Conservation (phyloP, 2,113 vertebrate genomes). For the Limanda limanda region DNA sequence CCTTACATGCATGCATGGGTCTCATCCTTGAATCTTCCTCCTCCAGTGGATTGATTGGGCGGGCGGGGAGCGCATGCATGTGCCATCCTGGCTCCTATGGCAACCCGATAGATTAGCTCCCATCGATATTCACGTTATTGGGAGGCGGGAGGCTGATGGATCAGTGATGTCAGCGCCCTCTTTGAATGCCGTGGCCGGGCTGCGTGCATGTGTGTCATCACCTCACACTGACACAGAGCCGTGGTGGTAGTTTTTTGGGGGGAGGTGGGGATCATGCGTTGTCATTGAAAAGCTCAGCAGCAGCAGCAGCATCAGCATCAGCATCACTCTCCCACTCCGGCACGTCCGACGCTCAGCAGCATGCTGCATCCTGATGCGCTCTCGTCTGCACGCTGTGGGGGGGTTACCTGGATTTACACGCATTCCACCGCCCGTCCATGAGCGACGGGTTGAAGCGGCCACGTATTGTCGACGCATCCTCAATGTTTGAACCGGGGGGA, state of each 20-base stretch:
- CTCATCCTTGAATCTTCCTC: slow-evolving; percentile 31
- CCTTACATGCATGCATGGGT: no score
- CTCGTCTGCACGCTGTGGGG: slow-evolving; percentile 60
- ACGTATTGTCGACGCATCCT: slow-evolving; percentile 63
- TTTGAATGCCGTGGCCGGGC: slow-evolving; percentile 50
- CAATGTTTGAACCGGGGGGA: slow-evolving; percentile 66
- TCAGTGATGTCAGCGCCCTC: slow-evolving; percentile 84
- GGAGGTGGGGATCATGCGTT: slow-evolving; percentile 77
- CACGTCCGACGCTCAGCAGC: slow-evolving; percentile 77
- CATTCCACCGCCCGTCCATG: slow-evolving; percentile 31
- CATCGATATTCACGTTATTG: slow-evolving; percentile 88
- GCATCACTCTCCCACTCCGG: slow-evolving; percentile 58
- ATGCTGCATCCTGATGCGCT: slow-evolving; percentile 79
- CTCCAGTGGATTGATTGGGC: slow-evolving; percentile 81
- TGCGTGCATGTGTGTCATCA: slow-evolving; percentile 59
- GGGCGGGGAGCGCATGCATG: slow-evolving; percentile 76
- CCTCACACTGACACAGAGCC: slow-evolving; percentile 64
- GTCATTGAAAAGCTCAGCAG: slow-evolving; percentile 79
- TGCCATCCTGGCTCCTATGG: slow-evolving; percentile 89
- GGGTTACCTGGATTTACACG: slow-evolving; percentile 65
- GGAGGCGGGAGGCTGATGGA: slow-evolving; percentile 84
- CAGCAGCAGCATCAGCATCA: slow-evolving; percentile 60
- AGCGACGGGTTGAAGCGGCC: slow-evolving; percentile 52
- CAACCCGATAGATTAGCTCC: slow-evolving; percentile 89
- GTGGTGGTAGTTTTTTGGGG: slow-evolving; percentile 42